A percentile compares a stretch with the other conserved stretches of the same genome.
phyloP scores from a whole-genome alignment of 2,888 invertebrate species.

The Trypoxylon attenuatum region DNA sequence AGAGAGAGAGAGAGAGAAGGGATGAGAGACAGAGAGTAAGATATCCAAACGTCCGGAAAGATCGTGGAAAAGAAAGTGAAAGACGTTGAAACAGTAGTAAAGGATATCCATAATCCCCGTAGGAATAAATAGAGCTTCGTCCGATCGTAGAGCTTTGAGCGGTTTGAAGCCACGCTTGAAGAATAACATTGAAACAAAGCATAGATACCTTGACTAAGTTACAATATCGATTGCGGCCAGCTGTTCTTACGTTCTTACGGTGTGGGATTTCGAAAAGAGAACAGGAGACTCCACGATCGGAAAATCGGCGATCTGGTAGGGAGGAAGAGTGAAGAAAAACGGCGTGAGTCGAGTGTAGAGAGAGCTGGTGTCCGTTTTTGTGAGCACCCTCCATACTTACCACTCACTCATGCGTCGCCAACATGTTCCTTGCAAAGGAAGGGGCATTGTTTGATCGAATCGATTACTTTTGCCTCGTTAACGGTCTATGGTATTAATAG shows the following conservation, averaged over 20 bases:
- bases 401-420: constrained; percentile 71
- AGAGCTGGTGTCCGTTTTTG: constrained; percentile 59
- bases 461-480: constrained; percentile 40
- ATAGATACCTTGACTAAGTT: background rate
- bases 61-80: background rate
- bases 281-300: constrained; percentile 37
- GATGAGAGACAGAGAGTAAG: constrained; percentile 20
- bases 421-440: constrained; percentile 70
- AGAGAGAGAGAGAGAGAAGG: constrained; percentile 19
- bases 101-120: constrained; percentile 1
- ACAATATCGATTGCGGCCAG: background rate
- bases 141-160: constrained; percentile 27
- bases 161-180: background rate
- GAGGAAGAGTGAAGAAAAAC: constrained; percentile 48
- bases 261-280: background rate
- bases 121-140: constrained; percentile 2
- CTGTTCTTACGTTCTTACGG: background rate
- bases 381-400: constrained; percentile 72
- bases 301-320: constrained; percentile 19
- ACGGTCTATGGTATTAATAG: no score
- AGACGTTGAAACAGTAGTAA: no score
- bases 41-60: constrained; percentile 12
- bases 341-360: constrained; percentile 65
- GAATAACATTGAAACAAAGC: background rate
- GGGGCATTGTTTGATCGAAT: constrained; percentile 57